Evolutionary conservation across 2,113 vertebrate genomes (phyloP).

Genomic region (Pachycephala philippinensis): DNA sequence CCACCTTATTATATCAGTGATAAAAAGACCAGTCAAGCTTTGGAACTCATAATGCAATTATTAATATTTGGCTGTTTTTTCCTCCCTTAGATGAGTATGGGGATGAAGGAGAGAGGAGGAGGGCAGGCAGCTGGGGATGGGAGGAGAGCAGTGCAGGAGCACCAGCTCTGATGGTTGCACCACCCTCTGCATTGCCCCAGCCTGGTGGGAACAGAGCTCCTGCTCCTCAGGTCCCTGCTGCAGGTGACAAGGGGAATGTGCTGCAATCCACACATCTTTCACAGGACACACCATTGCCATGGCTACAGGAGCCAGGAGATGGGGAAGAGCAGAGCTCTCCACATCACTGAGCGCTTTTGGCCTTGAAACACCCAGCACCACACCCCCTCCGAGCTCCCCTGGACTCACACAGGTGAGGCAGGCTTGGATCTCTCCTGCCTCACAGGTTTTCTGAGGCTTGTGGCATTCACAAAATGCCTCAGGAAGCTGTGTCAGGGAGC

Average conservation of each 20-base stretch:
- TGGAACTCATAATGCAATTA: background rate
- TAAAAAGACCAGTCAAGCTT: background rate
- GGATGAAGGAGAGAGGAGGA: background rate
- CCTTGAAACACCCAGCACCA: fast-evolving
- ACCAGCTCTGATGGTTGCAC: fast-evolving
- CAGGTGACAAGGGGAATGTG: fast-evolving
- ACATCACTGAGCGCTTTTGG: fast-evolving
- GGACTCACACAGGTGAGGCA: background rate
- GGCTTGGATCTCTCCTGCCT: background rate
- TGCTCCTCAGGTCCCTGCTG: background rate
- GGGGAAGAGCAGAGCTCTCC: background rate
- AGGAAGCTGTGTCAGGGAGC: background rate
- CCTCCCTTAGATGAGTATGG: background rate
- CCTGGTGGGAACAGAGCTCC: fast-evolving
- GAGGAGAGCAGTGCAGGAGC: background rate
- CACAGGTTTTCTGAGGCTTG: background rate
- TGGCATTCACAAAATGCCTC: background rate
- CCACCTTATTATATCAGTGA: background rate
- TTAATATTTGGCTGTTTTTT: background rate
- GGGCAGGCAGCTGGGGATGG: background rate
- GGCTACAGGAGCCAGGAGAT: background rate
- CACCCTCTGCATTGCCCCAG: fast-evolving
- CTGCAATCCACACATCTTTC: fast-evolving
- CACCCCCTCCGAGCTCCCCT: fast-evolving
- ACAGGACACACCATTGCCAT: background rate